Evolutionary conservation across 2,113 vertebrate genomes (phyloP).

Genomic region (Callipepla californica): DNA sequence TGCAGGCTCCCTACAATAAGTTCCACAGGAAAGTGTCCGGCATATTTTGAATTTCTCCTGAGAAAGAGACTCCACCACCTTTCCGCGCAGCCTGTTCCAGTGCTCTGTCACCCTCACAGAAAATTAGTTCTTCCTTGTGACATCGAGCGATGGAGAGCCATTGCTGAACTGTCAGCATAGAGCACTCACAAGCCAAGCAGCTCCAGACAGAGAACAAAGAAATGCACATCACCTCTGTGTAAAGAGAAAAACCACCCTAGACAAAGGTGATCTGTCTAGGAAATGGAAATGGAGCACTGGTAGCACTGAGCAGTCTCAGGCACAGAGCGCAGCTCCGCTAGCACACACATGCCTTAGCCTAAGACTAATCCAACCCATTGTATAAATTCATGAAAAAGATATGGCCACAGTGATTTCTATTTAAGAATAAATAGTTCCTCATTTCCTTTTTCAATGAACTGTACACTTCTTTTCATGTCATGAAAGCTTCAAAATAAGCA

Average conservation of each 20-base stretch:
- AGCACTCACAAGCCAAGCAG: not conserved
- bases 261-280: not conserved
- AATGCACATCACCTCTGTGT: not conserved
- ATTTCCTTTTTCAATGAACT: not conserved
- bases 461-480: not conserved
- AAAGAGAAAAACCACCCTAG: not conserved
- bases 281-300: not conserved
- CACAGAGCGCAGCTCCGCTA: not conserved
- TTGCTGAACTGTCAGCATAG: not conserved
- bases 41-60: too few species aligned
- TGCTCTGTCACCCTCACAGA: too few species aligned
- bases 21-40: too few species aligned
- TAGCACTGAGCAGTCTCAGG: not conserved
- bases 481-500: conserved; percentile 46
- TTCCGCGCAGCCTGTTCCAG: too few species aligned
- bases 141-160: not conserved
- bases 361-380: conserved; percentile 13
- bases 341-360: not conserved
- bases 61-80: too few species aligned
- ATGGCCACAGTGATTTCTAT: conserved; percentile 2
- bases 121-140: too few species aligned
- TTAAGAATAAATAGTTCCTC: conserved; percentile 8
- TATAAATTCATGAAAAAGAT: not conserved
- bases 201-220: not conserved
- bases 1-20: too few species aligned